phyloP scores from a whole-genome alignment of 2,797 vertebrate species.

The Chlorospingus semifuscus region DNA sequence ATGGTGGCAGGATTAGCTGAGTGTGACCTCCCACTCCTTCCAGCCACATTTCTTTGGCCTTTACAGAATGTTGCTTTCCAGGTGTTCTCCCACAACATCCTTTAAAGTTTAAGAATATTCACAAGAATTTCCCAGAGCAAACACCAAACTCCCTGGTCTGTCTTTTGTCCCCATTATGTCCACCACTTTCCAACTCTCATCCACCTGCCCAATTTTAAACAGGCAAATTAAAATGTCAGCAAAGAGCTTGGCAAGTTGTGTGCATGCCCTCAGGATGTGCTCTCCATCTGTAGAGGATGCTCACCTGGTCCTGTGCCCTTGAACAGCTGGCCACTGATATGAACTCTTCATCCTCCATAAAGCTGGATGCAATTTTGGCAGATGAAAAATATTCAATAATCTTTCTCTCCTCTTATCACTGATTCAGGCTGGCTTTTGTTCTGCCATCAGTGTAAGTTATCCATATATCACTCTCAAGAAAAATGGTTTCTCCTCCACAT shows the following conservation, averaged over 20 bases:
- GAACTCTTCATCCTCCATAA: background rate
- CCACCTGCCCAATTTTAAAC: background rate
- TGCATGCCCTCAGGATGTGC: background rate
- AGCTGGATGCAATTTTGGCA: background rate
- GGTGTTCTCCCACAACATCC: constrained; percentile 55
- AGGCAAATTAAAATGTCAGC: background rate
- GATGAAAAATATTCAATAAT: background rate
- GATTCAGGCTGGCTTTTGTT: background rate
- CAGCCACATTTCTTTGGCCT: background rate
- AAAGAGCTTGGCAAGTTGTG: background rate
- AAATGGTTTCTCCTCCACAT: background rate
- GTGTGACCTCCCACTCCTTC: background rate
- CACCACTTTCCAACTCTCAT: background rate
- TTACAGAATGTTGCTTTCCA: background rate
- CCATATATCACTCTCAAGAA: background rate
- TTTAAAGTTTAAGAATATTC: constrained; percentile 25
- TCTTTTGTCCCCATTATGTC: background rate
- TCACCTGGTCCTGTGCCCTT: background rate
- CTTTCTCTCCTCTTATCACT: background rate
- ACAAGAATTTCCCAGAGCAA: constrained; percentile 52
- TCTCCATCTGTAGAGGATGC: background rate
- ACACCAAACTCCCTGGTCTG: background rate
- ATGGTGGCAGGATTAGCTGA: background rate
- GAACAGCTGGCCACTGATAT: background rate
- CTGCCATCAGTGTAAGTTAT: background rate